Evolutionary conservation across 2,888 invertebrate genomes (phyloP).

Genomic region (Cataglyphis rosenhaueri): DNA sequence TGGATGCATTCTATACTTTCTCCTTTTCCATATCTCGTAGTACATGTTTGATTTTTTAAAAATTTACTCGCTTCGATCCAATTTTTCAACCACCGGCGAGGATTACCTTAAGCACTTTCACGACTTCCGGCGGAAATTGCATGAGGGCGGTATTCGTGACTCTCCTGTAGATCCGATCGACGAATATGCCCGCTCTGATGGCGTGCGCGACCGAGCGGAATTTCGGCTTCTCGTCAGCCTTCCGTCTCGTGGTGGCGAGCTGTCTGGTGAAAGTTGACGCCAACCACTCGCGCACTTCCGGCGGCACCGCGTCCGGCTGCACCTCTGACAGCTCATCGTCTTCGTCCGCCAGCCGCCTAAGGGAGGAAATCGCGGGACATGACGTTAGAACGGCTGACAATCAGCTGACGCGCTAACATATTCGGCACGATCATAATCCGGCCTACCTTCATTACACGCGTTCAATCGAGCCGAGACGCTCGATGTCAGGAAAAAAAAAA

Average conservation of each 20-base stretch:
- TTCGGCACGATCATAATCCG: conserved; percentile 7
- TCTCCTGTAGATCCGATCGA: conserved; percentile 96
- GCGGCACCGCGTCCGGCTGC: conserved; percentile 98
- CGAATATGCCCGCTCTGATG: conserved; percentile 98
- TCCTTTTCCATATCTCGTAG: background rate
- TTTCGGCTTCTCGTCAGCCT: conserved; percentile 93
- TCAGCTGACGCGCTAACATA: background rate
- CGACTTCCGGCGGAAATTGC: conserved; percentile 95
- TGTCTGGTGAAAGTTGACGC: conserved; percentile 98
- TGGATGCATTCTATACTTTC: background rate
- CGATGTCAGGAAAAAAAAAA: conserved; percentile 18
- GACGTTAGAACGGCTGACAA: conserved; percentile 3
- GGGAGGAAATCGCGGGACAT: conserved; percentile 51
- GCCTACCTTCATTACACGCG: conserved; percentile 31
- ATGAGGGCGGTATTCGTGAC: conserved; percentile 92
- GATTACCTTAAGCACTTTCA: conserved; percentile 93
- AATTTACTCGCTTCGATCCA: background rate
- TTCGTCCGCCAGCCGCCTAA: conserved; percentile 93
- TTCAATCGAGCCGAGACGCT: conserved; percentile 22
- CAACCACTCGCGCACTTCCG: conserved; percentile 98
- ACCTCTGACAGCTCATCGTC: conserved; percentile 98
- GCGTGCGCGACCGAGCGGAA: conserved; percentile 98
- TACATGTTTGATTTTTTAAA: background rate
- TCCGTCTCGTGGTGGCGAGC: conserved; percentile 91
- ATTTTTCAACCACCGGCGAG: background rate